Percentiles rank a stretch among this genome's conserved stretches.
Conservation (phyloP, 1,140 invertebrate genomes). For the Diachasma alloeum region DNA sequence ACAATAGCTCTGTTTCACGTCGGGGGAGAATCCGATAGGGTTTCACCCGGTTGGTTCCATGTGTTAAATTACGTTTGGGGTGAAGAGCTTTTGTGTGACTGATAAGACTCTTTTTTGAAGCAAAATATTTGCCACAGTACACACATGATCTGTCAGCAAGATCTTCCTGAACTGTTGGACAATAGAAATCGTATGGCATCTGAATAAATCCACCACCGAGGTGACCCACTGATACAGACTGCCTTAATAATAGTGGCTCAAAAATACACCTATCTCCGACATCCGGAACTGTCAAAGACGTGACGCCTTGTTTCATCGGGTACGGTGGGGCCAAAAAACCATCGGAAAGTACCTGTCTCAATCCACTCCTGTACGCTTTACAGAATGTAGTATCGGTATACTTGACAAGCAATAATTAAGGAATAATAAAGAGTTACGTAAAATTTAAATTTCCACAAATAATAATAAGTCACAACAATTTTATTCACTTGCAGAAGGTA, state of each 20-base stretch:
- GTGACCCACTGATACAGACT: background rate
- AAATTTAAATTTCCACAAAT: too few species aligned
- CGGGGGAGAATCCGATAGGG: background rate
- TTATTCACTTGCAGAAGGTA: background rate
- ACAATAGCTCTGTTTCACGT: too few species aligned
- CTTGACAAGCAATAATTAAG: slow-evolving; percentile 16
- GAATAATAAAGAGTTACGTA: too few species aligned
- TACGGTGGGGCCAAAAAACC: slow-evolving; percentile 19
- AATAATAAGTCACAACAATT: too few species aligned
- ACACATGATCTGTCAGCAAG: slow-evolving; percentile 14
- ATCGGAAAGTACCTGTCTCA: background rate
- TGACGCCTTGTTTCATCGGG: background rate
- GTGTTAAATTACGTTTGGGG: background rate
- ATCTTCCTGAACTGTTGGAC: slow-evolving; percentile 14
- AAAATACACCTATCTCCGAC: background rate
- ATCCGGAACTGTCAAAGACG: background rate
- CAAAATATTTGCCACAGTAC: slow-evolving; percentile 9
- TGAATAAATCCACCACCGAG: background rate
- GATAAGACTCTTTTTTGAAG: background rate
- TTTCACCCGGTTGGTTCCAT: background rate
- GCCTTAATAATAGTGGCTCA: background rate
- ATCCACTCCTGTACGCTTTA: slow-evolving; percentile 1
- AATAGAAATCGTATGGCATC: slow-evolving; percentile 11
- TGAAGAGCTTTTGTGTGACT: background rate
- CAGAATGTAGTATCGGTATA: slow-evolving; percentile 7